Conservation (phyloP, 2,113 vertebrate species). For the Empidonax traillii region DNA sequence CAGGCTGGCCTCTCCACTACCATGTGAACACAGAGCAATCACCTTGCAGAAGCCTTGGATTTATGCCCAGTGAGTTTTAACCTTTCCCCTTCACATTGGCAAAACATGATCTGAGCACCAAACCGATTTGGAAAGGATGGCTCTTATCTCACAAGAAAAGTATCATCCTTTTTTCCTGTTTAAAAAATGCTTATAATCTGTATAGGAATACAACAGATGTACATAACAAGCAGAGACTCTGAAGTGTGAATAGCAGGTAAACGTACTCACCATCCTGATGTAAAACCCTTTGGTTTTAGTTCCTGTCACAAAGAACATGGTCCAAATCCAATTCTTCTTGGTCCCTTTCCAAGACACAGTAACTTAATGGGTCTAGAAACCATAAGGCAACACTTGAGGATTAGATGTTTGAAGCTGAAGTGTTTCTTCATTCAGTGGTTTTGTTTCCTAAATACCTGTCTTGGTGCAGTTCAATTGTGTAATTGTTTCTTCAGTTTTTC, state of each 20-base stretch:
- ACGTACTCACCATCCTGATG: not conserved
- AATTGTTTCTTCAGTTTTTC: not conserved
- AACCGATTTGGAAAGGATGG: not conserved
- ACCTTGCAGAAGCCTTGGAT: not conserved
- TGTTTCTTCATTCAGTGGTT: not conserved
- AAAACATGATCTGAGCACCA: not conserved
- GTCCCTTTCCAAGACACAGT: not conserved
- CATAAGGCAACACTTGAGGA: not conserved
- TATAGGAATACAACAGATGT: not conserved
- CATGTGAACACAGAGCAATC: not conserved
- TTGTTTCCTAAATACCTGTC: not conserved
- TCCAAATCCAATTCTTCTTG: not conserved
- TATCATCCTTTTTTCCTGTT: not conserved
- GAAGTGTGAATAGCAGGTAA: not conserved
- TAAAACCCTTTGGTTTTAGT: not conserved
- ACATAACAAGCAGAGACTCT: not conserved
- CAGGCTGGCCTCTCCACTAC: not conserved
- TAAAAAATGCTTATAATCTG: not conserved
- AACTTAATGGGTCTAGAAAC: not conserved
- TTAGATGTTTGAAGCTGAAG: not conserved
- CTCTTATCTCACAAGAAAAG: not conserved
- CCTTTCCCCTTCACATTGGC: accelerated
- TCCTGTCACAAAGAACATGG: not conserved
- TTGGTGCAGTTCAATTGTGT: accelerated
- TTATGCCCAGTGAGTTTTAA: not conserved